Evolutionary conservation across 2,797 vertebrate species (phyloP).

Genomic region (Coreius guichenoti): DNA sequence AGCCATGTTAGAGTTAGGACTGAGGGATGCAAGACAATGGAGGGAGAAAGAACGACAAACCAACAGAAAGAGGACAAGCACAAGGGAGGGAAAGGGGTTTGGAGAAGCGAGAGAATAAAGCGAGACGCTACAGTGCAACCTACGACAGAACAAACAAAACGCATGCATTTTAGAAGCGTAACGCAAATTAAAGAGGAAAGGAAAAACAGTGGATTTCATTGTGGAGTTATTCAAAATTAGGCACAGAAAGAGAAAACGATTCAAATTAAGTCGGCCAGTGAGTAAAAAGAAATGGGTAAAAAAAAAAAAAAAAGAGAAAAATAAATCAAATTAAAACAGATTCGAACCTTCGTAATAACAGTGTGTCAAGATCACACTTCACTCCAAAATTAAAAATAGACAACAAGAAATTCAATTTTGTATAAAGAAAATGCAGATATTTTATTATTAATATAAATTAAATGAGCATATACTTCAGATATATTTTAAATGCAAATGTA

Average conservation of each 20-base stretch:
- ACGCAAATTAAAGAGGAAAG: neutral
- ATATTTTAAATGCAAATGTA: neutral
- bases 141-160: neutral
- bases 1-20: slow-evolving; percentile 65
- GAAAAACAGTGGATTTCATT: neutral
- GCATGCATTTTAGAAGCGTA: neutral
- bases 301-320: neutral
- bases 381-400: neutral
- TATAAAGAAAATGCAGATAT: no score
- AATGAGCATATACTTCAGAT: neutral
- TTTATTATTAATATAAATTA: neutral
- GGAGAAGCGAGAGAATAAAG: neutral
- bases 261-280: slow-evolving; percentile 27
- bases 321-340: slow-evolving; percentile 10
- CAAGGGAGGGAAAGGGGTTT: neutral
- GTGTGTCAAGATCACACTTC: neutral
- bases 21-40: slow-evolving; percentile 62
- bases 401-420: neutral
- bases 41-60: slow-evolving; percentile 22
- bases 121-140: slow-evolving; percentile 25
- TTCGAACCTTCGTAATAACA: neutral
- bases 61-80: neutral
- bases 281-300: neutral
- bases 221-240: slow-evolving; percentile 23
- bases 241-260: slow-evolving; percentile 16